Conservation (phyloP, 1,140 invertebrate genomes). For the Drosophila navojoa region DNA sequence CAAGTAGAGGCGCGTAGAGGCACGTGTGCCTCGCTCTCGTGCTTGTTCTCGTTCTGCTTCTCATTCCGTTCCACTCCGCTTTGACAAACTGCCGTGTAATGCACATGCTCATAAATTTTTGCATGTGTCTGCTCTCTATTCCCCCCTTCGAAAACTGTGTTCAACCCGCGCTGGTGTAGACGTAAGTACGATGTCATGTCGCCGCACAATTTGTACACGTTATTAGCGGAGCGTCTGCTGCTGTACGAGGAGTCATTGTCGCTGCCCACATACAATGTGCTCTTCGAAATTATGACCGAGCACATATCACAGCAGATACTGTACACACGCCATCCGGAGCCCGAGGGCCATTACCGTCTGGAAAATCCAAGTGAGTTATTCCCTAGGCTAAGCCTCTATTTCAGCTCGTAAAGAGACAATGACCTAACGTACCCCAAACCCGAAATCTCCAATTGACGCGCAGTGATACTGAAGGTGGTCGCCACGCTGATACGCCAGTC, state of each 20-base stretch:
- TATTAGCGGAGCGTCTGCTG: slow-evolving; percentile 96
- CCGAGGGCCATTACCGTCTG: slow-evolving; percentile 96
- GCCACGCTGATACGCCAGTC: slow-evolving; percentile 98
- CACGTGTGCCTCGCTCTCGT: background rate
- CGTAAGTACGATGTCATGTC: slow-evolving; percentile 99
- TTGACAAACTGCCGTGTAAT: slow-evolving; percentile 41
- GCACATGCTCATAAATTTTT: slow-evolving; percentile 46
- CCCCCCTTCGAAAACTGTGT: background rate
- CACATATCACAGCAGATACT: slow-evolving; percentile 97
- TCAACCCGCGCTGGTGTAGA: slow-evolving; percentile 84
- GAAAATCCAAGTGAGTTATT: slow-evolving; percentile 96
- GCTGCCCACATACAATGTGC: slow-evolving; percentile 97
- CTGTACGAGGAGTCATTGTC: slow-evolving; percentile 95
- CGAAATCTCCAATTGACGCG: slow-evolving; percentile 78
- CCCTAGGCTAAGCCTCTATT: slow-evolving; percentile 7
- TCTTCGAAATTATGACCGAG: slow-evolving; percentile 99
- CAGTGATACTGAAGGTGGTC: slow-evolving; percentile 99
- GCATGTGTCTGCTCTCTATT: slow-evolving; percentile 12
- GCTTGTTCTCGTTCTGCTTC: background rate
- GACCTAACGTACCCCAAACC: background rate
- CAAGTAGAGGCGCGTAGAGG: background rate
- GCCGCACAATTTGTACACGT: slow-evolving; percentile 98
- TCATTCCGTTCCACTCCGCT: too few relatives aligned
- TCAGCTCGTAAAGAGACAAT: slow-evolving; percentile 42
- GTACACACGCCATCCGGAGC: slow-evolving; percentile 95